Conservation (phyloP, 2,888 invertebrate species). For the Hofmannophila pseudospretella region DNA sequence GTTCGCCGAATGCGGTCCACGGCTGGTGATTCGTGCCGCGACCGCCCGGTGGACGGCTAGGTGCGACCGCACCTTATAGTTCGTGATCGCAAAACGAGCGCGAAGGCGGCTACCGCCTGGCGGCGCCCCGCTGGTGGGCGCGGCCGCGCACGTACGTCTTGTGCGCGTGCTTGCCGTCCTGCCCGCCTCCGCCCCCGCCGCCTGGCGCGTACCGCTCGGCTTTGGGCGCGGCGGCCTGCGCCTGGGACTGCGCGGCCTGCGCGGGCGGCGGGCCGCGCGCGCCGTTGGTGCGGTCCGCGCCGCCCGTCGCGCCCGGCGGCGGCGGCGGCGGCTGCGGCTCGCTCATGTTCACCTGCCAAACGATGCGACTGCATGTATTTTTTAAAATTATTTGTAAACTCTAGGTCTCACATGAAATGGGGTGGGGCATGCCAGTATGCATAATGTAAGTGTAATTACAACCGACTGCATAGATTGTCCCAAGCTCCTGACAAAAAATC, state of each 20-base stretch:
- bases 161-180: constrained; percentile 43
- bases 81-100: constrained; percentile 21
- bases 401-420: no score
- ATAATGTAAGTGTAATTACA: no score
- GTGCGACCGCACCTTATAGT: not conserved
- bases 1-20: no score
- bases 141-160: constrained; percentile 59
- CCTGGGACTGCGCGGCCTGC: constrained; percentile 11
- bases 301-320: not conserved
- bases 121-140: constrained; percentile 33
- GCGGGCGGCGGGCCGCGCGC: constrained; percentile 12
- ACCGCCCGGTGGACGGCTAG: not conserved
- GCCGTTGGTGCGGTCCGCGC: constrained; percentile 9
- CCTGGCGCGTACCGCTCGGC: constrained; percentile 7
- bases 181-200: constrained; percentile 19
- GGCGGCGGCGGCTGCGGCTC: constrained; percentile 83
- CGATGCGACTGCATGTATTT: not conserved
- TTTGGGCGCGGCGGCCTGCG: not conserved
- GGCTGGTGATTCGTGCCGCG: not conserved
- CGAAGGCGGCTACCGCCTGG: constrained; percentile 19
- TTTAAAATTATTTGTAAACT: no score
- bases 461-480: no score
- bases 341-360: constrained; percentile 90
- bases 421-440: no score
- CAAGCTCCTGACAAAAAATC: no score